phyloP scores from a whole-genome alignment of 2,113 vertebrate species.

The Anguilla rostrata region DNA sequence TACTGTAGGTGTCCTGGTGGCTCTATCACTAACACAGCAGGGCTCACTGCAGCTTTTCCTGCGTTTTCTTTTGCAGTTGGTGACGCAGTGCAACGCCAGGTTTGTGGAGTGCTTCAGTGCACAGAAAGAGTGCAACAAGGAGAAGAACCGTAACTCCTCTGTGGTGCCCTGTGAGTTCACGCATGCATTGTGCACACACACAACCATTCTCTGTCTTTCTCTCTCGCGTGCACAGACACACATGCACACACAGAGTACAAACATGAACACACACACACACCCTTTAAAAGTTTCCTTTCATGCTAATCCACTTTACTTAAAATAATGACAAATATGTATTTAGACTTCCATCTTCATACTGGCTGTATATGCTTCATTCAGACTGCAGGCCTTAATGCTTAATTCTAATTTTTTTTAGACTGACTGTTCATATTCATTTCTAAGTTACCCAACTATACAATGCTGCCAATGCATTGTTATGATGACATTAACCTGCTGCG shows the following conservation, averaged over 20 bases:
- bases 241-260: not conserved
- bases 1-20: too few relatives aligned
- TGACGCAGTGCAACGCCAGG: constrained; percentile 88
- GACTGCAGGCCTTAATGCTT: too few relatives aligned
- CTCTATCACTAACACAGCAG: not conserved
- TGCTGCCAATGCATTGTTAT: too few relatives aligned
- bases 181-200: not conserved
- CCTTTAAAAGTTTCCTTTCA: not conserved
- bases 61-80: constrained; percentile 72
- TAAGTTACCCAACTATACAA: too few relatives aligned
- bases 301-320: not conserved
- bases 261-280: not conserved
- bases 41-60: not conserved
- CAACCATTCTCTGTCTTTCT: not conserved
- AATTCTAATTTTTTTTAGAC: too few relatives aligned
- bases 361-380: too few relatives aligned
- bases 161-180: constrained; percentile 87
- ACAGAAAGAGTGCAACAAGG: constrained; percentile 95
- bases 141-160: constrained; percentile 93
- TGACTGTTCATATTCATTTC: too few relatives aligned
- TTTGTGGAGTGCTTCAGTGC: constrained; percentile 89
- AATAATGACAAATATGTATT: not conserved
- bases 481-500: too few relatives aligned
- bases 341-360: not conserved
- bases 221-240: not conserved